Conservation (phyloP, 2,888 invertebrate genomes). For the Morpho helenor region DNA sequence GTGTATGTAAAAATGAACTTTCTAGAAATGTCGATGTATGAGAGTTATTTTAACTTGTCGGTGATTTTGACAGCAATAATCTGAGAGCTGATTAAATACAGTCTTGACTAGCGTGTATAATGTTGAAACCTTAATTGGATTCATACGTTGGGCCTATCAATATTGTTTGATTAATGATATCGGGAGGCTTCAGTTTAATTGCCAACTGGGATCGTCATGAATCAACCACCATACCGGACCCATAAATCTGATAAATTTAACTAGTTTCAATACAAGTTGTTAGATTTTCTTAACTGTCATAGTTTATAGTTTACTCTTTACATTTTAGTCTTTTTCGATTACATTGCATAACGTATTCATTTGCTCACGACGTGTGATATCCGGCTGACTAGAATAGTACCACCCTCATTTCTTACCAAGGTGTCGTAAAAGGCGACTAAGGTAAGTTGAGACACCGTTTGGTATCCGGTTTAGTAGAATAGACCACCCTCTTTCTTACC, state of each 20-base stretch:
- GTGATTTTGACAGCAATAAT: slow-evolving; percentile 4
- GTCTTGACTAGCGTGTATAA: slow-evolving; percentile 7
- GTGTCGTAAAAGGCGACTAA: too few species aligned
- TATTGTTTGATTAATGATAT: slow-evolving; percentile 75
- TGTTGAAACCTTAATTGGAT: slow-evolving; percentile 53
- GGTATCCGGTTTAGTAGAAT: too few species aligned
- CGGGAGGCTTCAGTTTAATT: slow-evolving; percentile 66
- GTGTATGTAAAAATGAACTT: too few species aligned
- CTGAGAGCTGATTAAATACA: neutral
- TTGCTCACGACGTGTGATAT: neutral
- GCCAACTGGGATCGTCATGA: slow-evolving; percentile 67
- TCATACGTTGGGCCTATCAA: slow-evolving; percentile 70
- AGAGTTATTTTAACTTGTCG: too few species aligned
- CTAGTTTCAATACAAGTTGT: slow-evolving; percentile 25
- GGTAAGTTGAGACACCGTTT: too few species aligned
- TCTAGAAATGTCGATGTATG: too few species aligned
- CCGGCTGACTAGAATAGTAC: too few species aligned
- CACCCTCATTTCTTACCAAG: too few species aligned
- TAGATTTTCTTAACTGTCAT: slow-evolving; percentile 26
- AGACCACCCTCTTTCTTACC: too few species aligned
- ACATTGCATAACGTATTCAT: neutral
- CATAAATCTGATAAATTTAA: slow-evolving; percentile 66
- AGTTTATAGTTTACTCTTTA: slow-evolving; percentile 10
- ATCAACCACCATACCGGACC: slow-evolving; percentile 68
- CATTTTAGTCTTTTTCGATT: slow-evolving; percentile 1